These are phyloP conservation scores for Euphysa ruthae DNA, from an alignment of 30 jellyfish, hydroid and myxozoan genomes.

Conservation along the genomic window DNA sequence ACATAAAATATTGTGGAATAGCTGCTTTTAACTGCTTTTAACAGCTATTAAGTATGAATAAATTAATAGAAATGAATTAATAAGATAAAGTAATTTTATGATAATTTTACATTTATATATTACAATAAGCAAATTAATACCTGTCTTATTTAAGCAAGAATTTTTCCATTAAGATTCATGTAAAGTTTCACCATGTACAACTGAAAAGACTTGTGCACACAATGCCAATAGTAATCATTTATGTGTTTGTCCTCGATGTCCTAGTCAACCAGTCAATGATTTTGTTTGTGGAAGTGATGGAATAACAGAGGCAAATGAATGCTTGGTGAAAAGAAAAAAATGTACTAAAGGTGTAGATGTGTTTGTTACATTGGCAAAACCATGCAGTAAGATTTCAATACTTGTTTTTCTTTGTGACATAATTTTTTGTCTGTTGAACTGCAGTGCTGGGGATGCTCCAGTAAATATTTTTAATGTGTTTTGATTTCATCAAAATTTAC, in stretches of 20 bases:
- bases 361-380: constrained; percentile 18
- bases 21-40: too few species aligned
- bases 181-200: constrained; percentile 11
- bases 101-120: neutral
- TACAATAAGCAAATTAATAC: neutral
- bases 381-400: constrained; percentile 65
- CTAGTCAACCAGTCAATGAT: constrained; percentile 23
- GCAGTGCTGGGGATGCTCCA: neutral
- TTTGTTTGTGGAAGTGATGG: constrained; percentile 82
- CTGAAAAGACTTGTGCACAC: constrained; percentile 19
- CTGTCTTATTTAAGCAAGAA: neutral
- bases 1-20: too few species aligned
- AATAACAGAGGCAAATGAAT: constrained; percentile 55
- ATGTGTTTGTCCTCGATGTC: constrained; percentile 66
- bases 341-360: constrained; percentile 38
- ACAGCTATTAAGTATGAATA: too few species aligned
- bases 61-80: too few species aligned
- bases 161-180: constrained; percentile 55
- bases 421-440: too few species aligned
- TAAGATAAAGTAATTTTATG: too few species aligned
- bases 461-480: neutral
- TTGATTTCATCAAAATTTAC: neutral
- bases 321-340: constrained; percentile 39
- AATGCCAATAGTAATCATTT: constrained; percentile 19
- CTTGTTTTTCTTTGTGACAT: neutral